A percentile compares a stretch with the other conserved stretches of the same genome.
phyloP scores from a whole-genome alignment of 2,113 vertebrate genomes.

The Proterorhinus semilunaris region DNA sequence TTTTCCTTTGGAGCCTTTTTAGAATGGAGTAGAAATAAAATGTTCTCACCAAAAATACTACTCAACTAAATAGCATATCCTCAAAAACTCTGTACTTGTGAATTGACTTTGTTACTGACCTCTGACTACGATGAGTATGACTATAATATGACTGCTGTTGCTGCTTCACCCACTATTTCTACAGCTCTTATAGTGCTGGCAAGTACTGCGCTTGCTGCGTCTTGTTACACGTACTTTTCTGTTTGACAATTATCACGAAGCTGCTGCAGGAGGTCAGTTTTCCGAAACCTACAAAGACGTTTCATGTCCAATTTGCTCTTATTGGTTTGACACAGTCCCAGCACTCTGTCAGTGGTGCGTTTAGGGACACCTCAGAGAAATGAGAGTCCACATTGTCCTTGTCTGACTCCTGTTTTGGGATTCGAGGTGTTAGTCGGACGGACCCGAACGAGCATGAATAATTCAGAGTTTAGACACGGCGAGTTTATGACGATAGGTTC shows the following conservation, averaged over 20 bases:
- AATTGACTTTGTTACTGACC: too few species aligned
- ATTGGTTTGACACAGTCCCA: not conserved
- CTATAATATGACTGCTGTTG: too few species aligned
- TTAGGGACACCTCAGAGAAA: not conserved
- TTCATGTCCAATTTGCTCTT: not conserved
- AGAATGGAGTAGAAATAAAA: too few species aligned
- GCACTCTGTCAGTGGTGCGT: constrained; percentile 1
- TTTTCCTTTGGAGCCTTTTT: too few species aligned
- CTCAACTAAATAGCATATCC: too few species aligned
- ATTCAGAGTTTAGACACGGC: constrained; percentile 4
- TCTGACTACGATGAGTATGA: too few species aligned
- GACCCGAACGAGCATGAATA: not conserved
- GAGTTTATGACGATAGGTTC: not conserved
- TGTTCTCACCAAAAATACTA: too few species aligned
- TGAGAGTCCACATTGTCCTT: not conserved
- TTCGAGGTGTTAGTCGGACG: not conserved
- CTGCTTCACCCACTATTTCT: too few species aligned
- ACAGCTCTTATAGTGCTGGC: too few species aligned
- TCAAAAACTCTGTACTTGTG: too few species aligned
- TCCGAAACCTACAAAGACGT: not conserved
- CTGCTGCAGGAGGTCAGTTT: not conserved
- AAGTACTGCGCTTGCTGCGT: too few species aligned
- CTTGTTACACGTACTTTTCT: too few species aligned
- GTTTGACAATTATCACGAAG: not conserved
- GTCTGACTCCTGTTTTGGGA: constrained; percentile 6